Base-by-base conservation (phyloP, 2,797 vertebrate species). In the Crenichthys baileyi region DNA sequence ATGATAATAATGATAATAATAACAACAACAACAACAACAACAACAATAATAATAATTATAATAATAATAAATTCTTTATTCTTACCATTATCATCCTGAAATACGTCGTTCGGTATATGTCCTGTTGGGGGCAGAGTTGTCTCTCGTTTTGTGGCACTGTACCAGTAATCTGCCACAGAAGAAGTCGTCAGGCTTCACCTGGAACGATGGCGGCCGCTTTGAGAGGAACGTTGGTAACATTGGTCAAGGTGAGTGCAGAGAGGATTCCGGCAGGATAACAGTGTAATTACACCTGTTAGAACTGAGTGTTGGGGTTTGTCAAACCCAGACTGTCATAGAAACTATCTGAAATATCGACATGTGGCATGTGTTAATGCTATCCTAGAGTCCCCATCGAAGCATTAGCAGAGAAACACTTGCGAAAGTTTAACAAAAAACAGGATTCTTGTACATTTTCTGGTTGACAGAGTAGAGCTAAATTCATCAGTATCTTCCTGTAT, bases 161-260 rank as follows among this genome's bases (percentile, higher is more conserved):
- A 0, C 15, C 7, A 0, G 3, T 24, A 16, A 12, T 0, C 5
- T 68, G 67, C 75, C 78, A 73, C 73, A 39, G 87, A 84, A 90
- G 89, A 87, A 90, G 76, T 29, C 24, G 16, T 20, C 1, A 3
- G 72, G 71, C 16, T 0, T n/a, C 56, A 0, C 3, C n/a, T 24
- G 70, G 48, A 5, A 94, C 75, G 44, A 96, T 96, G 95, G 95
- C 95, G 84, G 93, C 93, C 82, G 83, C 89, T 80, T 77, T 96
- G 84, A 93, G 95, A 83, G 78, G 94, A 74, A 94, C 87, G 53
- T 7, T 95, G 5, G 77, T 92, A 93, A 93, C 94, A 89, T 90
- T 96, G 93, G 87, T 88, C 92, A 96, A 96, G 95, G 95, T 96
- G 90, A 96, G 95, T 84, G 13, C 1, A 1, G 0, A 44, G 1